phyloP scores from a whole-genome alignment of 2,113 vertebrate species.

The Hystrix brachyura region DNA sequence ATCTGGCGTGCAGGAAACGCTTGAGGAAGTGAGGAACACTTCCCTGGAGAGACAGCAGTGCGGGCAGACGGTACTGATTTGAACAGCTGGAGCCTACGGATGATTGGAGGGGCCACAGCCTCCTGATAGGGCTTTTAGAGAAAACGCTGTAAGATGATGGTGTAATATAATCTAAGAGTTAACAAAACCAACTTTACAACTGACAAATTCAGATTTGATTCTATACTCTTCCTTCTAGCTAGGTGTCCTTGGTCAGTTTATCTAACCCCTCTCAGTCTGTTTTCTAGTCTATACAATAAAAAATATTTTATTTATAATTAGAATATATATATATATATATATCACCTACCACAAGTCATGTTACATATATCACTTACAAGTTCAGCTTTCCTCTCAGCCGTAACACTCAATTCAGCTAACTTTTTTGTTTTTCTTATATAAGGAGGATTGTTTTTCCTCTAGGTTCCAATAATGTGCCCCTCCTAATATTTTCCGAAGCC shows the following conservation, averaged over 20 bases:
- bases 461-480: background rate
- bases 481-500: background rate
- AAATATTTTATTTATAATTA: background rate
- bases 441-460: background rate
- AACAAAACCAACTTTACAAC: background rate
- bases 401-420: background rate
- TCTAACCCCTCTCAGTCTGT: background rate
- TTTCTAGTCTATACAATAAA: background rate
- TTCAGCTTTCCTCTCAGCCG: background rate
- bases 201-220: background rate
- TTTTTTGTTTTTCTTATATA: background rate
- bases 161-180: background rate
- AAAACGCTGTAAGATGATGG: background rate
- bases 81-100: background rate
- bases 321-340: background rate
- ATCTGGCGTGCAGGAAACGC: background rate
- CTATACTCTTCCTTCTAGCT: background rate
- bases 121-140: background rate
- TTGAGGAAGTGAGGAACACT: fast-evolving
- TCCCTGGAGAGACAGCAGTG: background rate
- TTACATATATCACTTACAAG: background rate
- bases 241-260: background rate
- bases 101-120: background rate
- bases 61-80: background rate
- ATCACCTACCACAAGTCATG: background rate